Base-by-base conservation (phyloP, 2,113 vertebrate genomes). In the Hucho hucho region DNA sequence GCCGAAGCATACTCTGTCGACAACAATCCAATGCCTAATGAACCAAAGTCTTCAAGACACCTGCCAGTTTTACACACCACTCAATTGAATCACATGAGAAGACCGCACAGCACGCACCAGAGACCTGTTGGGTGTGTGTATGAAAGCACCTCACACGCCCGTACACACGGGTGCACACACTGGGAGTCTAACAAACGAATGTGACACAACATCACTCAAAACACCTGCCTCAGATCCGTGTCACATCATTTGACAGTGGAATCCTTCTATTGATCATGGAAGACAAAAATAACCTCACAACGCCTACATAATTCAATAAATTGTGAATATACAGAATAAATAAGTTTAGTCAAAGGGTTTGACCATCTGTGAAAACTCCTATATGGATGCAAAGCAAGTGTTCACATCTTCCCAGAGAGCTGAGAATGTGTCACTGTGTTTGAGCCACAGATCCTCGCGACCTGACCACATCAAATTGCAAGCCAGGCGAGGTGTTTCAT, bases 121-220 rank as follows among this genome's bases (percentile, higher is more conserved):
- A 69, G 85, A 75, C 29, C 79, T 83, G 79, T 80, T 79, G 72
- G 83, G 79, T 87, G 84, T 79, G 83, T 79, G 86, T 82, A 86
- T 87, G 81, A 84, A 88, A 89, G 86, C 77, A 22, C 74, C 81
- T 63, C 79, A 46, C 43, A 47, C n/a, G 0, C 47, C 16, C 43
- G 13, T 13, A 16, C 68, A 70, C 43, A 53, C 69, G 26, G 37
- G 14, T 16, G 32, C 16, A 68, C 32, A 43, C 66, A 37, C 20
- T n/a, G 18, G 24, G 16, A 68, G 32, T 37, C 32, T 37, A 20
- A 66, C 64, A 66, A 26, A 66, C 16, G 1, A 32, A 47, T 87
- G 87, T 90, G 85, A 86, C 86, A 74, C 76, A 43, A 85, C 85
- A 89, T 89, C 88, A 90, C 89, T 90, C 88, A 87, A 49, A 85